Evolutionary conservation across 2,888 invertebrate species (phyloP), one percentile per base, ranked within the genome.

Genomic region (Cenopis cana): DNA sequence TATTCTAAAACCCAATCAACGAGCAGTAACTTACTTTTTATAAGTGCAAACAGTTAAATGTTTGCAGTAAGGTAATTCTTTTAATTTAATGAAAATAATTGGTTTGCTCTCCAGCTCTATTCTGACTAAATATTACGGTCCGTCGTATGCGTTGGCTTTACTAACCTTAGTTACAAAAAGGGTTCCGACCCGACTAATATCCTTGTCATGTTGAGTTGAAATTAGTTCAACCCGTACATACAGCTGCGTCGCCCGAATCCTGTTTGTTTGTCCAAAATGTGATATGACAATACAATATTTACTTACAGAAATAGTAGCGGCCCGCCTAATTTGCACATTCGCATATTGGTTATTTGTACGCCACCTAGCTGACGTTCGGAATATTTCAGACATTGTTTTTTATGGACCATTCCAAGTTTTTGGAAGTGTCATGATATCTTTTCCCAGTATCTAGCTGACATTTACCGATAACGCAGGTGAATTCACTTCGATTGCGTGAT

Each of bases 201-300:
- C 91, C 92, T 88, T 91, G 91, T 91, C 92, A 91, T 90, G 92
- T 89, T 82, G 86, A 87, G 89, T 89, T 91, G 89, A 92, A 92
- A 92, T 91, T 91, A 91, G 90, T 91, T 89, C 82, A 86, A 89
- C 83, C 86, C 84, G n/a, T n/a, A n/a, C 4, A 78, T 89, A 88
- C 92, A 91, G 91, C 92, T 91, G 92, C 85, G 90, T 77, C 87
- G 78, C 78, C 78, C 17, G 79, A 83, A 84, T 85, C 84, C 83
- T 75, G 75, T 78, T 84, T 86, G 88, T 88, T 88, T 89, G 86
- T 87, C 81, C 82, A 84, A 86, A 89, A 89, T 91, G 88, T 89
- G 87, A 89, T 87, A 85, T 86, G 83, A 84, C 85, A 81, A 83
- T 82, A 83, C 84, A 83, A 84, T 79, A 82, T 60, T 60, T 60